Percentiles rank a stretch among this genome's conserved stretches.
Conservation (phyloP, 2,113 vertebrate species). For the Panthera uncia region DNA sequence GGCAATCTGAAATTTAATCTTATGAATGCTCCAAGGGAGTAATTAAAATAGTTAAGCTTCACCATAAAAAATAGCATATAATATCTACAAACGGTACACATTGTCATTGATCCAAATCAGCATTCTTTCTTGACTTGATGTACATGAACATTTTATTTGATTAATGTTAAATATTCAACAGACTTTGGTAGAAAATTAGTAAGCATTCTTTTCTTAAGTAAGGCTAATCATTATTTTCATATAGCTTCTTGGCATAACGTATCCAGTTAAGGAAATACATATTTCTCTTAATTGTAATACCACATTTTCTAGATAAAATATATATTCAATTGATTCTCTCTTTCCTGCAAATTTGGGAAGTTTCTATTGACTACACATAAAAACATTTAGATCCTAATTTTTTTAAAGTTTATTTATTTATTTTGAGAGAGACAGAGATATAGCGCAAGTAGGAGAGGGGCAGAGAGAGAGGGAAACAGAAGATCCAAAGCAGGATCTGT, state of each 20-base stretch:
- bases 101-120: not conserved
- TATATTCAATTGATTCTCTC: not conserved
- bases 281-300: not conserved
- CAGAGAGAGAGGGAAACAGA: too few relatives aligned
- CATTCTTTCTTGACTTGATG: not conserved
- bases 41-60: conserved; percentile 46
- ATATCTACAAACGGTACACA: not conserved
- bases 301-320: not conserved
- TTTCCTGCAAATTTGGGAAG: not conserved
- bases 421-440: too few relatives aligned
- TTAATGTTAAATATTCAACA: not conserved
- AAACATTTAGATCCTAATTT: not conserved
- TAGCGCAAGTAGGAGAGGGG: too few relatives aligned
- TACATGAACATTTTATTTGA: not conserved
- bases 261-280: not conserved
- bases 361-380: not conserved
- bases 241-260: not conserved
- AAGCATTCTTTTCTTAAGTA: not conserved
- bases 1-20: conserved; percentile 65
- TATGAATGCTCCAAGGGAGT: conserved; percentile 21
- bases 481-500: too few relatives aligned
- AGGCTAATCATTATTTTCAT: not conserved
- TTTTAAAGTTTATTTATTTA: not conserved
- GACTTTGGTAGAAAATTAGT: not conserved
- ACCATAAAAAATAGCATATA: not conserved